phyloP scores from a whole-genome alignment of 2,888 invertebrate genomes.

The Cheilosia vulpina region DNA sequence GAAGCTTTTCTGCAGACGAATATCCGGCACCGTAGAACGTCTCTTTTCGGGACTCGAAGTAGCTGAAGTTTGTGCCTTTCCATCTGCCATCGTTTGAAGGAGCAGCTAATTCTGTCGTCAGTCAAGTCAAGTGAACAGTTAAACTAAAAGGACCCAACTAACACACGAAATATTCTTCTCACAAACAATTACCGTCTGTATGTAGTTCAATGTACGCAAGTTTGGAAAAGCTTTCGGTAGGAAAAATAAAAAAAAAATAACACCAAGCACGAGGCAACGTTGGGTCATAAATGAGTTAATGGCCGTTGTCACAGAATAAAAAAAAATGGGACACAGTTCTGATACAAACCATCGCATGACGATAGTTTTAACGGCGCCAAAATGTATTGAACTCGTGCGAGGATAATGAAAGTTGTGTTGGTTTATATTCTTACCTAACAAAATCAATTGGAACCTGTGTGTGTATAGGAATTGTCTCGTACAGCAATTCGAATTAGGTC shows the following conservation, averaged over 20 bases:
- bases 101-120: conserved; percentile 8
- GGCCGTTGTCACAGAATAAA: conserved; percentile 45
- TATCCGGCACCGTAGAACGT: conserved; percentile 68
- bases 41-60: conserved; percentile 64
- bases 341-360: conserved; percentile 47
- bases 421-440: not conserved
- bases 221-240: conserved; percentile 62
- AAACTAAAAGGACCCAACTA: conserved; percentile 11
- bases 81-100: conserved; percentile 43
- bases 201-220: conserved; percentile 62
- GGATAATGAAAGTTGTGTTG: too few species aligned
- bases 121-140: conserved; percentile 51
- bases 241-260: not conserved
- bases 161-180: conserved; percentile 30
- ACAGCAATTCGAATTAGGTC: conserved; percentile 8
- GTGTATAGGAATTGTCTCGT: conserved; percentile 1
- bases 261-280: conserved; percentile 23
- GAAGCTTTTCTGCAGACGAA: conserved; percentile 81
- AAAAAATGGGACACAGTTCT: not conserved
- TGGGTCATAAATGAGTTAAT: conserved; percentile 60
- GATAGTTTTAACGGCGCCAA: not conserved
- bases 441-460: too few species aligned
- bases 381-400: too few species aligned
- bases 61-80: conserved; percentile 19
- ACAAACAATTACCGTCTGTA: conserved; percentile 42